Conservation (phyloP, 2,797 vertebrate species). For the Chaenodraco wilsoni region DNA sequence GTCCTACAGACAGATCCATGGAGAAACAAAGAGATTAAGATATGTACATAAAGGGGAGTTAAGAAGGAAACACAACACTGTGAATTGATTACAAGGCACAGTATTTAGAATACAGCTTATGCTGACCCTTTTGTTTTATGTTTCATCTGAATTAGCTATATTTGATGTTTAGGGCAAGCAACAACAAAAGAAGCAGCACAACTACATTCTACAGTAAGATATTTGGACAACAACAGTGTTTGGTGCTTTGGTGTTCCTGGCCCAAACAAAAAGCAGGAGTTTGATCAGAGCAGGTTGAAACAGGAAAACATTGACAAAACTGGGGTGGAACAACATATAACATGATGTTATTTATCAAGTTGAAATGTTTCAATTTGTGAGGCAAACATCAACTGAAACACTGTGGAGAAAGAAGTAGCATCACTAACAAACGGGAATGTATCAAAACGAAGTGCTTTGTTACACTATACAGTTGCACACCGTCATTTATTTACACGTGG, state of each 20-base stretch:
- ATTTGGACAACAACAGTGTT: slow-evolving; percentile 9
- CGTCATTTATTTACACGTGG: background rate
- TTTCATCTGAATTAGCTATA: background rate
- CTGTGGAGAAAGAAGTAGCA: slow-evolving; percentile 7
- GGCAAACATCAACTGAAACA: slow-evolving; percentile 2
- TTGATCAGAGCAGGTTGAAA: slow-evolving; percentile 14
- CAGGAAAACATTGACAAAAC: background rate
- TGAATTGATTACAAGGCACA: slow-evolving; percentile 14
- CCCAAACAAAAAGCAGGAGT: slow-evolving; percentile 2
- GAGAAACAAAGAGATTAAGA: slow-evolving; percentile 61
- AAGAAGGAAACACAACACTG: slow-evolving; percentile 39
- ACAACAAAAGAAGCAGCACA: slow-evolving; percentile 3
- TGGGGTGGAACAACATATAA: background rate
- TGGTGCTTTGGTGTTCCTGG: slow-evolving; percentile 4
- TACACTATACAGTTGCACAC: background rate
- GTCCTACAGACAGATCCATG: slow-evolving; percentile 64
- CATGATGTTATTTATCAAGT: background rate
- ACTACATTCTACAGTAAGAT: slow-evolving; percentile 7
- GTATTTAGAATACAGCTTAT: slow-evolving; percentile 15
- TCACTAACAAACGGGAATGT: background rate
- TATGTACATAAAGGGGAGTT: slow-evolving; percentile 54
- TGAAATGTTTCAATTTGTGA: slow-evolving; percentile 16
- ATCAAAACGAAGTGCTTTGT: background rate
- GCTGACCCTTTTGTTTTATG: slow-evolving; percentile 4
- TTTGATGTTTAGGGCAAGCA: slow-evolving; percentile 19